Base-by-base conservation (phyloP, 2,888 invertebrate genomes). In the Dryocosmus kuriphilus region DNA sequence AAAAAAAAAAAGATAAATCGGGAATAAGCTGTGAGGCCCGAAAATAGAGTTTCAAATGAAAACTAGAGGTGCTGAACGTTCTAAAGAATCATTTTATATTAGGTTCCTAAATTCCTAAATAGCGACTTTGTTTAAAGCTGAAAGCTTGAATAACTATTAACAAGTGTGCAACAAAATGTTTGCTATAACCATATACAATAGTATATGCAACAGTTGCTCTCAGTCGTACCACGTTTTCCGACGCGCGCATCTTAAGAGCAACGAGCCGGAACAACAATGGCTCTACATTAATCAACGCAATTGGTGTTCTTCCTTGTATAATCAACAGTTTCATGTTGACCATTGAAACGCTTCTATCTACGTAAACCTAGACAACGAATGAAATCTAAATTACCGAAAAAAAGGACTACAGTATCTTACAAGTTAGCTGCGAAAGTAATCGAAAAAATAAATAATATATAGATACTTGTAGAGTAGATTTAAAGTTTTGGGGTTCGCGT, bases 241-340 rank as follows among this genome's bases (percentile, higher is more conserved):
- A 81, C 79, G 83, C 84, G 81, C 79, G 81, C 83, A 77, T 77
- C 79, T n/a, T 78, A 32, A 77, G 81, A 77, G 82, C 85, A 78
- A 80, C 77, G 80, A 84, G 81, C 77, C 83, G 85, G 84, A 82
- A 85, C 84, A 78, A 85, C 85, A 46, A 79, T 86, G 82, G 82
- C 79, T 82, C 81, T 82, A 83, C 84, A 84, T 87, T 89, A 90
- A 89, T 90, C 89, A 90, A 90, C 89, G 89, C 90, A 88, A 91
- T 91, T 91, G 91, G 91, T 91, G 91, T 91, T 91, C 88, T 86
- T 88, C 91, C 91, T 91, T 91, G 88, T 89, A 82, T 88, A 88
- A 89, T 90, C 90, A 91, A 91, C 91, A 88, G 87, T 84, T 60
- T 85, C 82, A 89, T 84, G 91, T 91, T 89, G 91, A 91, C 86